Percentiles rank a stretch among this genome's conserved stretches.
Conservation (phyloP, 2,888 invertebrate species). For the Epicampocera succincta region DNA sequence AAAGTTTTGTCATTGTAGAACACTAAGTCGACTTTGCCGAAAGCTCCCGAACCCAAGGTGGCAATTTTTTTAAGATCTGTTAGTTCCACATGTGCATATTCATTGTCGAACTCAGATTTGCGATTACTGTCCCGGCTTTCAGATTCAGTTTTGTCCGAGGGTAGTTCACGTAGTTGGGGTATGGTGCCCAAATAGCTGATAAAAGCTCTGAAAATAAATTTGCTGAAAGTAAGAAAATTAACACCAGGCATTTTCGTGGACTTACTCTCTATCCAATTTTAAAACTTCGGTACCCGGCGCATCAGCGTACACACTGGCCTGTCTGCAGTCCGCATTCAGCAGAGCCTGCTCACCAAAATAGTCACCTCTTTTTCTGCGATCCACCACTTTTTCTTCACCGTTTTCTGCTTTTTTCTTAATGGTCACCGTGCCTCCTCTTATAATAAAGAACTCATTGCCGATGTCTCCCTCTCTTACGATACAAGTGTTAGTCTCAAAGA, state of each 20-base stretch:
- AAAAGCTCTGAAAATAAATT: slow-evolving; percentile 84
- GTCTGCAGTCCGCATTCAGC: slow-evolving; percentile 91
- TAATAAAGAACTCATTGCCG: slow-evolving; percentile 95
- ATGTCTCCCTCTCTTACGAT: slow-evolving; percentile 93
- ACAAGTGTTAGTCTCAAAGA: slow-evolving; percentile 89
- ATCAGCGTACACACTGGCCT: slow-evolving; percentile 95
- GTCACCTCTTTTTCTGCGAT: slow-evolving; percentile 88
- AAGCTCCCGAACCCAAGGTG: slow-evolving; percentile 95
- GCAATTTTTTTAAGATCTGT: slow-evolving; percentile 90
- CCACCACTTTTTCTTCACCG: slow-evolving; percentile 86
- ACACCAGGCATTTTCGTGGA: slow-evolving; percentile 48
- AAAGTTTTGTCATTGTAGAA: slow-evolving; percentile 84
- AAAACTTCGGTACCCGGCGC: slow-evolving; percentile 92
- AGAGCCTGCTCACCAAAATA: slow-evolving; percentile 96
- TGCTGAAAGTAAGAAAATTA: not conserved
- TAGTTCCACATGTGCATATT: slow-evolving; percentile 87
- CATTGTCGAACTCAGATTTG: slow-evolving; percentile 80
- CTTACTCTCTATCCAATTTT: slow-evolving; percentile 91
- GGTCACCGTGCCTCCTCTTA: slow-evolving; percentile 90
- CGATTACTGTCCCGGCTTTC: slow-evolving; percentile 73
- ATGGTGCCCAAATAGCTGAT: slow-evolving; percentile 89
- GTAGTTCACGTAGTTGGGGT: slow-evolving; percentile 82
- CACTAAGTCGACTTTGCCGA: slow-evolving; percentile 93
- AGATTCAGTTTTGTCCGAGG: slow-evolving; percentile 70
- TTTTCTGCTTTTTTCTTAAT: slow-evolving; percentile 86